Evolutionary conservation across 2,797 vertebrate genomes (phyloP).

Genomic region (Lophura swinhoii): DNA sequence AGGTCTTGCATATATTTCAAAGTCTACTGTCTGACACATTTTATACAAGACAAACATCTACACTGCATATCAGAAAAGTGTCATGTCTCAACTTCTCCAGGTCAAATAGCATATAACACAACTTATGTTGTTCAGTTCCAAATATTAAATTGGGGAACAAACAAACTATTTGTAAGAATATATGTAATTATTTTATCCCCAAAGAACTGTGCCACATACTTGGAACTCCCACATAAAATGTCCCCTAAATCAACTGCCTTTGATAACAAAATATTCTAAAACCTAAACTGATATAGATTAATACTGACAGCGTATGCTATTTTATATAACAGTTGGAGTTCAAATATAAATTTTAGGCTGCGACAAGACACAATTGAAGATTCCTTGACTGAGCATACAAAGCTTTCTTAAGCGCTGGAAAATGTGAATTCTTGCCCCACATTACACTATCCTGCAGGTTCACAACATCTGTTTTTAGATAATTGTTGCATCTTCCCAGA

Average conservation of each 20-base stretch:
- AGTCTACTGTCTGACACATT: not conserved
- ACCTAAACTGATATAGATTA: not conserved
- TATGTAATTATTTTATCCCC: not conserved
- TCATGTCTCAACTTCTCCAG: not conserved
- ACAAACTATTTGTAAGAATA: conserved; percentile 18
- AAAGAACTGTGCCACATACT: not conserved
- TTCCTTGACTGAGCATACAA: not conserved
- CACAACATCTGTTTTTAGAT: fast-evolving
- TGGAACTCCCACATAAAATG: not conserved
- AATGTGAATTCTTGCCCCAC: not conserved
- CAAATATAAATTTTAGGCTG: not conserved
- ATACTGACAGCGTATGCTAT: not conserved
- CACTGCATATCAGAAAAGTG: not conserved
- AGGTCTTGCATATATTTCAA: not conserved
- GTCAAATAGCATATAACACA: not conserved
- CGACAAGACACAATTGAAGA: not conserved
- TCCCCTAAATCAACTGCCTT: not conserved
- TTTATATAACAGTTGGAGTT: not conserved
- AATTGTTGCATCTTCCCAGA: not conserved
- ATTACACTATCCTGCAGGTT: not conserved
- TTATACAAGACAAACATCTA: not conserved
- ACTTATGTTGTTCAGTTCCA: conserved; percentile 3
- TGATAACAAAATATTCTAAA: not conserved
- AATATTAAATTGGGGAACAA: not conserved
- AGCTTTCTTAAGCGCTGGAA: not conserved